Conservation (phyloP, 2,797 vertebrate genomes). For the Philypnodon macrostomus region DNA sequence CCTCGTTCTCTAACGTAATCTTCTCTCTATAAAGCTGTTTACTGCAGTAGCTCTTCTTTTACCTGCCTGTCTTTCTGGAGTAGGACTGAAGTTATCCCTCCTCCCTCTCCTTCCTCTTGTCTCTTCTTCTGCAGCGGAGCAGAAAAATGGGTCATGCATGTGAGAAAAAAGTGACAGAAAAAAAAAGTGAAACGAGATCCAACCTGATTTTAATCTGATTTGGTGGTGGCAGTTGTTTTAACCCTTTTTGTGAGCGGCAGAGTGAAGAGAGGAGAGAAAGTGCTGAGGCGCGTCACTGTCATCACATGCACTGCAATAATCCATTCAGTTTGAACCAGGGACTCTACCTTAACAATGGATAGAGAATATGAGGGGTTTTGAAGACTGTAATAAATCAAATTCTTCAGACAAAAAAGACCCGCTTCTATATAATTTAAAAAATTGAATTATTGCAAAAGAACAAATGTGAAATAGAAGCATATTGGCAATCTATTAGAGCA, state of each 20-base stretch:
- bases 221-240: slow-evolving; percentile 65
- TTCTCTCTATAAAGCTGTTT: slow-evolving; percentile 47
- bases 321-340: slow-evolving; percentile 1
- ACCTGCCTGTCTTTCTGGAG: slow-evolving; percentile 29
- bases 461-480: too few species aligned
- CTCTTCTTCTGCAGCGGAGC: slow-evolving; percentile 48
- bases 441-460: too few species aligned
- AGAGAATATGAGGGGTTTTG: background rate
- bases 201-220: slow-evolving; percentile 71
- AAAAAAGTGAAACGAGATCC: slow-evolving; percentile 65
- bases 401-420: too few species aligned
- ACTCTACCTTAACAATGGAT: background rate
- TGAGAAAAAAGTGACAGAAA: too few species aligned
- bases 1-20: slow-evolving; percentile 39
- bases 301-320: slow-evolving; percentile 12
- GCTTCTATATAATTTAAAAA: too few species aligned
- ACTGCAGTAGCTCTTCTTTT: slow-evolving; percentile 35
- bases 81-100: slow-evolving; percentile 49
- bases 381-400: background rate
- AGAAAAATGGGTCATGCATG: slow-evolving; percentile 75
- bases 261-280: slow-evolving; percentile 4
- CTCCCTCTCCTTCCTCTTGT: slow-evolving; percentile 22
- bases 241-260: slow-evolving; percentile 43
- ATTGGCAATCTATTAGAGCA: too few species aligned
- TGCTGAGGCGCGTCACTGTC: slow-evolving; percentile 20